Base-by-base conservation (phyloP, 2,797 vertebrate genomes). In the Syndactyla subalaris region DNA sequence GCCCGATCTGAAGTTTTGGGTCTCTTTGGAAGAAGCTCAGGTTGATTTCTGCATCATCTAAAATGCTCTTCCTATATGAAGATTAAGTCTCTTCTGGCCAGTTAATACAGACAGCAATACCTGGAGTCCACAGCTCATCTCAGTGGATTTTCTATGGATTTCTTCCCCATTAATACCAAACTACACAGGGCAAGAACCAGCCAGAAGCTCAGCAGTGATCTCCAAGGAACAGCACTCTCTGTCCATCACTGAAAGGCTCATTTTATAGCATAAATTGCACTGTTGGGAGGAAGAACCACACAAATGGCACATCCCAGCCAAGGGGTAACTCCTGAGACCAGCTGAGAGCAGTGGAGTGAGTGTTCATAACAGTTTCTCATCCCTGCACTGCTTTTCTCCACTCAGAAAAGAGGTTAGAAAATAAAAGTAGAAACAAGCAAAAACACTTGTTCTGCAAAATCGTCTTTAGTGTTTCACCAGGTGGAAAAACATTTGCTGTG, bases 331-430 rank as follows among this genome's bases (percentile, higher is more conserved):
- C 63, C 27, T 3, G 9, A 58, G 22, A 12, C 3, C 13, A 36
- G 34, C 45, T 2, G 18, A 45, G 58, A 6, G 3, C 84, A 32
- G 32, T 1, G 0, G 2, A 4, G 30, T 5, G 30, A 82, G 52
- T 7, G 2, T 9, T 27, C 71, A 3, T 4, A 46, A 7, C 58
- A 7, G 38, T 6, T 43, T 7, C 46, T 55, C 67, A n/a, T 1
- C 74, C 57, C 68, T 20, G 43, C 3, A 1, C 68, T 10, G 67
- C 63, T 54, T 76, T 66, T 9, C 61, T 19, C 24, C 66, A 5
- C 65, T 73, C 29, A 1, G 13, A 24, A 0, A 2, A 79, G 55
- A 55, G n/a, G 12, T 0, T 0, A 43, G 30, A 5, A 46, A 52
- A 67, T 3, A 45, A 71, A 71, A 59, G 20, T 65, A 74, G 49